Evolutionary conservation across 2,113 vertebrate genomes (phyloP).

Genomic region (crab-eating macaque (Macaca fascicularis)): T2T-MFA8v1.1 NC_088377.1:4785501-4786000

Average conservation of each 20-base stretch:
- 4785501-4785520: neutral
- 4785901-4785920: neutral
- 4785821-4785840: neutral
- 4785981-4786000: neutral
- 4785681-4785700: neutral
- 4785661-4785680: neutral
- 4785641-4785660: neutral
- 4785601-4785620: neutral
- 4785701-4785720: neutral
- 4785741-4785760: no score
- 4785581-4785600: neutral
- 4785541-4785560: neutral
- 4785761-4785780: neutral
- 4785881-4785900: neutral
- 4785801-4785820: rapidly evolving
- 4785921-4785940: neutral
- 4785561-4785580: rapidly evolving
- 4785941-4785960: neutral
- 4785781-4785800: neutral
- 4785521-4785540: neutral
- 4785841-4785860: rapidly evolving
- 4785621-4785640: neutral
- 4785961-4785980: neutral
- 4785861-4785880: rapidly evolving
- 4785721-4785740: neutral